These are phyloP conservation scores for Propithecus perrieri DNA, from an alignment of 2,797 vertebrate species.

Conservation along the genomic window DNA sequence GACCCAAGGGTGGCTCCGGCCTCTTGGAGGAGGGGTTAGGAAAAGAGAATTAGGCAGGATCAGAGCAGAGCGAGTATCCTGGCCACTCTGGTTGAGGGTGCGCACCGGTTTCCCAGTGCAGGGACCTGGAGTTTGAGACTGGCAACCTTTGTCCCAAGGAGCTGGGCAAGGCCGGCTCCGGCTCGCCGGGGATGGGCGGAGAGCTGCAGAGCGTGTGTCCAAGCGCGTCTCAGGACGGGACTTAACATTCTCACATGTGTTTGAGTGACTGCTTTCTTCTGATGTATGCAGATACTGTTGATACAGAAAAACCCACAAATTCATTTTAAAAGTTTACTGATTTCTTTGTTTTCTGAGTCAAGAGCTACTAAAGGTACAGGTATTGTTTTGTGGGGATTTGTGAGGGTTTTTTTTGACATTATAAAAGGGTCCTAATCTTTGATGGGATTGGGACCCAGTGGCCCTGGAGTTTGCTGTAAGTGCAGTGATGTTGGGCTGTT, in stretches of 20 bases:
- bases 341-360: not conserved
- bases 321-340: not conserved
- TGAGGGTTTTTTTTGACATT: not conserved
- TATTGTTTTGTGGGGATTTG: not conserved
- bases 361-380: not conserved
- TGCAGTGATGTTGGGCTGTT: rapidly evolving
- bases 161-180: not conserved
- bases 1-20: rapidly evolving
- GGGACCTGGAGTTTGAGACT: not conserved
- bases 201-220: rapidly evolving
- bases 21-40: not conserved
- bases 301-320: not conserved
- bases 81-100: not conserved
- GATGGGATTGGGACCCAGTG: not conserved
- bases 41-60: not conserved
- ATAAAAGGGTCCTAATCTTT: not conserved
- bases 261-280: not conserved
- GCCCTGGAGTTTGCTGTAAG: not conserved
- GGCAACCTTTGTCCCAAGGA: not conserved
- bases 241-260: not conserved
- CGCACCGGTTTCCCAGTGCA: not conserved
- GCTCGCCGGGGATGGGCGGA: rapidly evolving
- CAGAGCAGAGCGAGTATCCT: not conserved
- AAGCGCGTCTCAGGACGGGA: not conserved
- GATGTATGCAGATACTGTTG: not conserved